Evolutionary conservation across 2,888 invertebrate genomes (phyloP).

Genomic region (Synanthedon vespiformis): DNA sequence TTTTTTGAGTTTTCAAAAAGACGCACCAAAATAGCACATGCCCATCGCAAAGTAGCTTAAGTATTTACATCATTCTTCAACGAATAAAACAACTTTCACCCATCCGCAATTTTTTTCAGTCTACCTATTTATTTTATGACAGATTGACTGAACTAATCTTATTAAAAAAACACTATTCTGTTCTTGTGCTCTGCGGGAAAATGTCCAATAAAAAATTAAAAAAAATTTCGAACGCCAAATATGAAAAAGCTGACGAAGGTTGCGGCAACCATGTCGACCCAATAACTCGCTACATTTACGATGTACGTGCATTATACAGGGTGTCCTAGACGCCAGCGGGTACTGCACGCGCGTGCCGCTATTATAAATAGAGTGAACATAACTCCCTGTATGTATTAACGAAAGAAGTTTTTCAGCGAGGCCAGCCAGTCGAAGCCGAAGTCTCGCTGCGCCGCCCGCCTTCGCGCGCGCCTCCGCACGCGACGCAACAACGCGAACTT

Average conservation of each 20-base stretch:
- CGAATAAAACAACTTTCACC: no score
- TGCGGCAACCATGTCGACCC: constrained; percentile 45
- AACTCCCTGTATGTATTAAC: constrained; percentile 50
- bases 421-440: constrained; percentile 52
- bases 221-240: no score
- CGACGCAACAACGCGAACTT: constrained; percentile 28
- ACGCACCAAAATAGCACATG: no score
- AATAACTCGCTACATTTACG: constrained; percentile 58
- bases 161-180: no score
- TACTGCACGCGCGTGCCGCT: constrained; percentile 49
- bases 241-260: constrained; percentile 12
- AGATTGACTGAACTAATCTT: no score
- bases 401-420: constrained; percentile 58
- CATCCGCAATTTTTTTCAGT: no score
- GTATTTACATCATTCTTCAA: no score
- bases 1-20: no score
- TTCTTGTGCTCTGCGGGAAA: no score
- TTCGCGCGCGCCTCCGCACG: constrained; percentile 25
- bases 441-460: constrained; percentile 49
- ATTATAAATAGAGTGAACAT: constrained; percentile 67
- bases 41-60: no score
- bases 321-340: constrained; percentile 23
- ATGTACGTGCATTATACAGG: constrained; percentile 40
- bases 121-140: no score
- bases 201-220: no score